Conservation (phyloP, 2,888 invertebrate species). For the Muschampia plurimacula region DNA sequence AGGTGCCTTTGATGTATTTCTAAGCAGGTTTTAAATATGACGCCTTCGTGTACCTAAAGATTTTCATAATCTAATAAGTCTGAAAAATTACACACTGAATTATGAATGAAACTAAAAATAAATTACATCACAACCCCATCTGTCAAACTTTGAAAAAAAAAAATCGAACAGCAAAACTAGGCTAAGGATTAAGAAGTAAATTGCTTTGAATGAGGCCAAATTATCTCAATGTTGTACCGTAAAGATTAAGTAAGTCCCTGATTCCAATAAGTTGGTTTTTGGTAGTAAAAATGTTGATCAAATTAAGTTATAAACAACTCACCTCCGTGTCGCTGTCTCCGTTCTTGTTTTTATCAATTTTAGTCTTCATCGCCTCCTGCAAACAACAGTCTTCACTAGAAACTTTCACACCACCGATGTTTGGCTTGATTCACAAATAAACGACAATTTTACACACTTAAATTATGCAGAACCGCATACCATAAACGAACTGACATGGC, state of each 20-base stretch:
- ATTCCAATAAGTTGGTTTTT: constrained; percentile 23
- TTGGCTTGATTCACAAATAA: constrained; percentile 62
- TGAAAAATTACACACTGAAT: constrained; percentile 16
- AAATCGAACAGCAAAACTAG: constrained; percentile 16
- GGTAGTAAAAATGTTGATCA: constrained; percentile 25
- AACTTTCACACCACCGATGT: constrained; percentile 71
- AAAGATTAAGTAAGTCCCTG: not conserved
- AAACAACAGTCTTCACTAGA: constrained; percentile 70
- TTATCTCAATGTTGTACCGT: not conserved
- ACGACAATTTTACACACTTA: constrained; percentile 67
- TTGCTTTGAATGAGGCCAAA: not conserved
- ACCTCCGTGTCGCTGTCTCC: constrained; percentile 86
- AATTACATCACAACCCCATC: constrained; percentile 40
- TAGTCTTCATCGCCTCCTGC: constrained; percentile 86
- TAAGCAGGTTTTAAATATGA: not conserved
- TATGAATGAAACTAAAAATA: constrained; percentile 44
- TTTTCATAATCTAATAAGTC: not conserved
- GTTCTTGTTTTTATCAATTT: constrained; percentile 85
- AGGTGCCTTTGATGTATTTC: not conserved
- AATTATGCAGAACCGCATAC: constrained; percentile 77
- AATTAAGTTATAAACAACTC: constrained; percentile 62
- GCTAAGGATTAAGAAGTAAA: not conserved
- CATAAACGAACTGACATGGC: constrained; percentile 74
- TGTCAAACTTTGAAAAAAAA: constrained; percentile 41
- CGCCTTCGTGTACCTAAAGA: not conserved